Percentiles rank a stretch among this genome's conserved stretches.
These are phyloP conservation scores for Hippocampus barbouri DNA, from an alignment of 2,113 vertebrate species.

Conservation along the genomic window DNA sequence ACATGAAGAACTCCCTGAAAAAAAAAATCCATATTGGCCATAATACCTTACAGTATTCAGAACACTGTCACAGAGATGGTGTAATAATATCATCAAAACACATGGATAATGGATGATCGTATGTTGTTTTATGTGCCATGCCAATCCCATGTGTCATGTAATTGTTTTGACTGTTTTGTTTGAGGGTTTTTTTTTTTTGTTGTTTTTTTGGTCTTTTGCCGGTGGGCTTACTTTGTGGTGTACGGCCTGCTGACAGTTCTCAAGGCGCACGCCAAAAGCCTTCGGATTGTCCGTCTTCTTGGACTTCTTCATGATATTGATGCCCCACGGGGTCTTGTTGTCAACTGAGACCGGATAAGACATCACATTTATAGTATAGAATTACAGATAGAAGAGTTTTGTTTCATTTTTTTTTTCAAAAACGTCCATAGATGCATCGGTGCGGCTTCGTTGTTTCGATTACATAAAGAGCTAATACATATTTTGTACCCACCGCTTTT, in stretches of 20 bases:
- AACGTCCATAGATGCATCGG: neutral
- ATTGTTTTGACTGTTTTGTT: no score
- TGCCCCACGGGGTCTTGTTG: constrained; percentile 84
- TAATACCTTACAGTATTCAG: no score
- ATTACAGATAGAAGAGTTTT: neutral
- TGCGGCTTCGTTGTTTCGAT: neutral
- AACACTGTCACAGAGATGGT: no score
- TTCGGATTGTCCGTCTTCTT: constrained; percentile 79
- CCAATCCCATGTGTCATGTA: no score
- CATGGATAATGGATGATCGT: no score
- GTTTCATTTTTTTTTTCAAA: neutral
- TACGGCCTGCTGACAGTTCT: constrained; percentile 86
- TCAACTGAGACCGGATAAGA: constrained; percentile 71
- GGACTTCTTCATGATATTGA: constrained; percentile 93
- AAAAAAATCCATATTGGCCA: no score
- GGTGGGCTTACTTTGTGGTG: constrained; percentile 81
- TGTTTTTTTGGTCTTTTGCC: no score
- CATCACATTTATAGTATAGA: neutral
- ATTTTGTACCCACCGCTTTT: constrained; percentile 71
- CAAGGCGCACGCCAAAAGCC: constrained; percentile 87
- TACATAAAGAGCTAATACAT: neutral
- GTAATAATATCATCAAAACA: no score
- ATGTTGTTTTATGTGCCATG: no score
- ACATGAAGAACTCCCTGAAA: no score
- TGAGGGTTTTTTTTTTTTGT: no score